Evolutionary conservation across 2,888 invertebrate species (phyloP).

Genomic region (Glyphotaelius pellucidus): DNA sequence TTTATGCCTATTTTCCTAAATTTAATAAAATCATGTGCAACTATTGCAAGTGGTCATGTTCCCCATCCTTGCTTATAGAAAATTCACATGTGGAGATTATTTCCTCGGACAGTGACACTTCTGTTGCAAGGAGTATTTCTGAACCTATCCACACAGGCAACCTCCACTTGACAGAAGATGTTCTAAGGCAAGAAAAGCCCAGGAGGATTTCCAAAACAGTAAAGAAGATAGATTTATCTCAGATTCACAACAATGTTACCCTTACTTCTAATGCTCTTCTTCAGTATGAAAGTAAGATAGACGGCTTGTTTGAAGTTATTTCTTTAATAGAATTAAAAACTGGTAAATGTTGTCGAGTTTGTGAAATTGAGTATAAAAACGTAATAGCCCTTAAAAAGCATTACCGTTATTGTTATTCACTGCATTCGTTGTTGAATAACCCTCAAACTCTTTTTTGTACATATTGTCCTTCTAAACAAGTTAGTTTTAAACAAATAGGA

Average conservation of each 20-base stretch:
- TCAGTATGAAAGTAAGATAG: slow-evolving; percentile 3
- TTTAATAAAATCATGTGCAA: slow-evolving; percentile 28
- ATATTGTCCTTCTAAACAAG: neutral
- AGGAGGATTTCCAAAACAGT: neutral
- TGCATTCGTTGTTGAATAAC: neutral
- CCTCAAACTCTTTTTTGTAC: neutral
- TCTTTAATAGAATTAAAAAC: neutral
- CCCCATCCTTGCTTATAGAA: neutral
- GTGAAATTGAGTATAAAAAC: neutral
- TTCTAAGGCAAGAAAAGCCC: neutral
- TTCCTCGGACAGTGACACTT: neutral
- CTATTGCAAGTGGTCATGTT: neutral
- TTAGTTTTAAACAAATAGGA: neutral
- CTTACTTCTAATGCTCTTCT: neutral
- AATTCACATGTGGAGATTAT: neutral
- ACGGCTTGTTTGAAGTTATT: neutral
- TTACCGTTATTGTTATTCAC: neutral
- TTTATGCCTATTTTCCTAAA: neutral
- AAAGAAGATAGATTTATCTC: neutral
- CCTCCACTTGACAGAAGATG: neutral
- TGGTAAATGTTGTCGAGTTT: neutral
- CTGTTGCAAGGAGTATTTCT: neutral
- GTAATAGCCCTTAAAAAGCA: neutral
- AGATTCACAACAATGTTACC: neutral
- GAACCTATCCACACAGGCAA: neutral